Evolutionary conservation across 1,140 invertebrate species (phyloP).

Genomic region (Triops cancriformis): DNA sequence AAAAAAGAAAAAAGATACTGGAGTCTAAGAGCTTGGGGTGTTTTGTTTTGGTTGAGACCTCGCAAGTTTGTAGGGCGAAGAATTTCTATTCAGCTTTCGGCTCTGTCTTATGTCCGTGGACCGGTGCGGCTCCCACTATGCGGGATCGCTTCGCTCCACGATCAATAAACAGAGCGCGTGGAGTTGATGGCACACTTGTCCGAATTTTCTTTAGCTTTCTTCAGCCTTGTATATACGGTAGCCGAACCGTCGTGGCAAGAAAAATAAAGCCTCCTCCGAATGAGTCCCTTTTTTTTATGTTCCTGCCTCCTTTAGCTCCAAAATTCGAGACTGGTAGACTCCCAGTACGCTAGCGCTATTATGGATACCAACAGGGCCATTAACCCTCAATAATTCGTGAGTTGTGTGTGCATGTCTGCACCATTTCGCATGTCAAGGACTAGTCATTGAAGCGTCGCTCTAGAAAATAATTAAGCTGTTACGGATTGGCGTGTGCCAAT

Average conservation of each 20-base stretch:
- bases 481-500: neutral
- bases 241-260: neutral
- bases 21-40: neutral
- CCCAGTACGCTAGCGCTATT: too few species aligned
- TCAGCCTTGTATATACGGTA: neutral
- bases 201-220: constrained; percentile 6
- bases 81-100: neutral
- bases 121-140: neutral
- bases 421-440: neutral
- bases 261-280: neutral
- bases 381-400: neutral
- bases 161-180: constrained; percentile 8
- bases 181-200: constrained; percentile 12
- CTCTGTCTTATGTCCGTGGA: neutral
- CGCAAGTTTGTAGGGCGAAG: neutral
- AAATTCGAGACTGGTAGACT: neutral
- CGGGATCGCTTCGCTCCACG: neutral
- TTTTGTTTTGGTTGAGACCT: neutral
- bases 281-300: neutral
- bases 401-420: constrained; percentile 1
- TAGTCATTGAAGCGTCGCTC: neutral
- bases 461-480: neutral
- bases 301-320: neutral
- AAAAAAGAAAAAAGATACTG: neutral
- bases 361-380: too few species aligned